Conservation (phyloP, 2,797 vertebrate genomes). For the Borostomias antarcticus region DNA sequence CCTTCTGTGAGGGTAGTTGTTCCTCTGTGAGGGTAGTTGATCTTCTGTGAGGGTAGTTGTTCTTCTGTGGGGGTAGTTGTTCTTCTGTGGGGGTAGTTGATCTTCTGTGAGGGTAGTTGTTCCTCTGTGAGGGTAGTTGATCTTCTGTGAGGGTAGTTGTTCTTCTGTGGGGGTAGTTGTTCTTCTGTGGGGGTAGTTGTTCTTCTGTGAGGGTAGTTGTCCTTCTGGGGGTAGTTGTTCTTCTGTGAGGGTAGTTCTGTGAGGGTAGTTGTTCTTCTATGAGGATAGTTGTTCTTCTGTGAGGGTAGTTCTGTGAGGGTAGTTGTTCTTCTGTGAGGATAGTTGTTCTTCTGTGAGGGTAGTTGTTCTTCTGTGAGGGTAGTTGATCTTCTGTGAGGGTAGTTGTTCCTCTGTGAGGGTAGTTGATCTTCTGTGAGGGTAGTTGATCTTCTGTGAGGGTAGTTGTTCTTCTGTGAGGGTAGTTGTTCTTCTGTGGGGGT, state of each 20-base stretch:
- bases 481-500: background rate
- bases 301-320: background rate
- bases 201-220: background rate
- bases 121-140: background rate
- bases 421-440: too few relatives aligned
- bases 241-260: background rate
- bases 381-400: background rate
- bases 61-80: background rate
- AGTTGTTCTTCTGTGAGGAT: background rate
- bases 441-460: background rate
- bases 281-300: too few relatives aligned
- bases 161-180: background rate
- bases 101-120: background rate
- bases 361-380: background rate
- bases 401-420: background rate
- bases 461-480: background rate
- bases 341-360: background rate
- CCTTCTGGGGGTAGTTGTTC: background rate
- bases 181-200: too few relatives aligned
- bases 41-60: too few relatives aligned
- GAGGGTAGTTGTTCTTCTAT: background rate
- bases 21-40: background rate
- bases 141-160: too few relatives aligned
- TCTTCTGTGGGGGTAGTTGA: background rate
- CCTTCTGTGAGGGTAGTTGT: background rate